Evolutionary conservation across 2,113 vertebrate genomes (phyloP).

Genomic region (Balaenoptera acutorostrata): DNA sequence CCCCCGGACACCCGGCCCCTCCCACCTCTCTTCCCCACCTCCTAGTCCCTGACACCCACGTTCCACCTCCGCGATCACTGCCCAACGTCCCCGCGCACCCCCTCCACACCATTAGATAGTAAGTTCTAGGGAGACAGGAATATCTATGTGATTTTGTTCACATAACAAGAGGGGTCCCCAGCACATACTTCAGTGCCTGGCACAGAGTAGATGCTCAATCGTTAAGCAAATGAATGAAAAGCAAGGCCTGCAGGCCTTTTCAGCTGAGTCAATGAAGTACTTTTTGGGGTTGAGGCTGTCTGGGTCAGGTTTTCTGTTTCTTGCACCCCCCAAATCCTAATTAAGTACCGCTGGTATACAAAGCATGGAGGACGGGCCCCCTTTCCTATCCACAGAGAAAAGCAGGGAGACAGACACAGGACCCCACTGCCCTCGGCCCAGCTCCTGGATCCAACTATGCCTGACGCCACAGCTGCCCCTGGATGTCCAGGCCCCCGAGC

Average conservation of each 20-base stretch:
- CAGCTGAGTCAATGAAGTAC: background rate
- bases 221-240: background rate
- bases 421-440: background rate
- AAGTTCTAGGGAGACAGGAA: accelerated
- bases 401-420: background rate
- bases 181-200: too few species aligned
- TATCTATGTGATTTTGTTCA: background rate
- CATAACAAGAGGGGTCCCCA: background rate
- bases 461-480: background rate
- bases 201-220: background rate
- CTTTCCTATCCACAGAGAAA: background rate
- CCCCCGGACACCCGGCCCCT: background rate
- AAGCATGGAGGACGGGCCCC: background rate
- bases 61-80: accelerated
- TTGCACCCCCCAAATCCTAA: background rate
- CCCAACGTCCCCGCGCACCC: accelerated
- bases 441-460: background rate
- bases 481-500: background rate
- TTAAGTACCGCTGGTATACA: accelerated
- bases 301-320: background rate
- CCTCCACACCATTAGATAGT: background rate
- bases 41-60: too few species aligned
- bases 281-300: background rate
- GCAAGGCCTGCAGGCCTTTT: background rate
- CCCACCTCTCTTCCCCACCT: background rate